phyloP scores from a whole-genome alignment of 1,140 invertebrate species.

The Brachionus asplanchnoidis region DNA sequence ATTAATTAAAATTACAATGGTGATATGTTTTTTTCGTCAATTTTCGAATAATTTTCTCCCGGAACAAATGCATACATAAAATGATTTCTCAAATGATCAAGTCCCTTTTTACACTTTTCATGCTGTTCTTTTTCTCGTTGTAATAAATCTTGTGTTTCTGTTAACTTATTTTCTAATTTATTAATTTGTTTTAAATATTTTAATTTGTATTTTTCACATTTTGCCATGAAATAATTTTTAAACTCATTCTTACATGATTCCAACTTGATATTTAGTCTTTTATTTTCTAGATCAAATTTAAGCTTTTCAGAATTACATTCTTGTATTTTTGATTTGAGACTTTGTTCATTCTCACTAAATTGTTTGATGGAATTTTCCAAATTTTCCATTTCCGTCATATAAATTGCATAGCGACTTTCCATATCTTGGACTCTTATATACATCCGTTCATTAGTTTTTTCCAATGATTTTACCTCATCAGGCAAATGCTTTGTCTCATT shows the following conservation, averaged over 20 bases:
- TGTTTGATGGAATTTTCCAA: background rate
- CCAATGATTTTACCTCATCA: constrained; percentile 28
- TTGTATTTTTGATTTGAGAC: background rate
- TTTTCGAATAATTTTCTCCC: background rate
- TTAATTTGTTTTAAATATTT: constrained; percentile 25
- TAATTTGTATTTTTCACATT: constrained; percentile 26
- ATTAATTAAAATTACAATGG: background rate
- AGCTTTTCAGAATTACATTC: background rate
- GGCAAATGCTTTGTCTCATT: background rate
- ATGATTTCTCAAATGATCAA: constrained; percentile 31
- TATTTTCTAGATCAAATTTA: background rate
- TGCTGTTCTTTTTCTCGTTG: background rate
- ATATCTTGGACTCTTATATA: constrained; percentile 22
- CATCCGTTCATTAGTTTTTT: constrained; percentile 30
- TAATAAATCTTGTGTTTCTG: background rate
- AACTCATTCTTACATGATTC: background rate
- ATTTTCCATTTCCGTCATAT: background rate
- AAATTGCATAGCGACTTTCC: background rate
- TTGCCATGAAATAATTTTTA: constrained; percentile 22
- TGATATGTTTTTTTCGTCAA: background rate
- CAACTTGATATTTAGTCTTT: background rate
- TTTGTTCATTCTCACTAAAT: background rate
- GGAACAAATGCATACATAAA: constrained; percentile 20
- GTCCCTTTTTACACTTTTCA: constrained; percentile 13
- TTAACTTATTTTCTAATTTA: background rate